A percentile compares a stretch with the other conserved stretches of the same genome.
Evolutionary conservation across 2,888 invertebrate genomes (phyloP).

Genomic region (Amorpha juglandis): DNA sequence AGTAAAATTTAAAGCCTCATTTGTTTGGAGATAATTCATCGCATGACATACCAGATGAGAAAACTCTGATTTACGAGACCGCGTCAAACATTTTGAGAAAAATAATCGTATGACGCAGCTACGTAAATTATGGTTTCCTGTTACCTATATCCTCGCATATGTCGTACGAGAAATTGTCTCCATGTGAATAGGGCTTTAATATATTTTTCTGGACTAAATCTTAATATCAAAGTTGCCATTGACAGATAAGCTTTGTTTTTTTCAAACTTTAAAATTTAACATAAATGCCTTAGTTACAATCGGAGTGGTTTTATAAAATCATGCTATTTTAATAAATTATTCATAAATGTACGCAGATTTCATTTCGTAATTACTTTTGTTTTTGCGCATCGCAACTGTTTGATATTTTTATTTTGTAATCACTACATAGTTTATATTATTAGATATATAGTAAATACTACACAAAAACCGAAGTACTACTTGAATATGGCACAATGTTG

Average conservation of each 20-base stretch:
- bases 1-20: too few relatives aligned
- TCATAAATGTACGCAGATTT: not conserved
- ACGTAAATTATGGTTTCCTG: too few relatives aligned
- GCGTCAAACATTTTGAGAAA: too few relatives aligned
- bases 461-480: not conserved
- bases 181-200: too few relatives aligned
- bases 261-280: not conserved
- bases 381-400: slow-evolving; percentile 9
- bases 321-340: not conserved
- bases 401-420: not conserved
- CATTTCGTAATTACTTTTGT: not conserved
- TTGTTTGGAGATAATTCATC: too few relatives aligned
- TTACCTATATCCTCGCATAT: too few relatives aligned
- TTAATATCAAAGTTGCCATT: not conserved
- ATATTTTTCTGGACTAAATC: not conserved
- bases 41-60: too few relatives aligned
- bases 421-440: not conserved
- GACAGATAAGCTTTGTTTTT: not conserved
- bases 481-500: too few relatives aligned
- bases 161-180: too few relatives aligned
- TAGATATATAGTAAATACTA: slow-evolving; percentile 10
- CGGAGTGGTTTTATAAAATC: not conserved
- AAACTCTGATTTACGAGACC: too few relatives aligned
- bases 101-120: too few relatives aligned
- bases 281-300: not conserved